Evolutionary conservation across 2,113 vertebrate species (phyloP), one percentile per base, ranked within the genome.

Genomic region (Isichthys henryi): DNA sequence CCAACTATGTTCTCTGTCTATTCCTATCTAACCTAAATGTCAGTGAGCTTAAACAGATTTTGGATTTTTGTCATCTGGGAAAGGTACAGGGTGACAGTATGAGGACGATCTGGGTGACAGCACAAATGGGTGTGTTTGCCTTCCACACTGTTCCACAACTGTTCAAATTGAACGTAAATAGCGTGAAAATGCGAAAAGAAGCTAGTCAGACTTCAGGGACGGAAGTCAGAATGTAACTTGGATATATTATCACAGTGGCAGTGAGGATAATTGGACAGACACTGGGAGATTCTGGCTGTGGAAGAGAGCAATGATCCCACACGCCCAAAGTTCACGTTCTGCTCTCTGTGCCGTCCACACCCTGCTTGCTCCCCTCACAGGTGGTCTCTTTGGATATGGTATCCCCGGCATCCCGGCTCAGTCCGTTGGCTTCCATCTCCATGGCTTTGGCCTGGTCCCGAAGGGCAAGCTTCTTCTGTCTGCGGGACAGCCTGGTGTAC

Each of bases 381-480:
- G 91, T 10, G 31, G 6, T 2, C 31, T 13, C 74, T 7, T 43
- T 43, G 74, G 31, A 62, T 90, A 93, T 1, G 27, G 1, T 50
- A 0, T 93, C 93, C 89, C 92, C 90, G 0, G 89, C 93, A 8
- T 83, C 17, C 0, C 23, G 53, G 52, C 53, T 77, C n/a, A 70
- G 11, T 0, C 58, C 45, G 8, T 90, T 93, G 6, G 1, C 90
- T 23, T 93, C 94, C n/a, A 56, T 89, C 62, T 48, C 94, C 11
- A 90, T 91, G 17, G 92, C 91, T 66, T 94, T 94, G 66, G 89
- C 92, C 46, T 94, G 92, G 7, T 92, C 91, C 87, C 70, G 91
- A 82, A 94, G 86, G 0, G 91, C 85, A 17, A 92, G 86, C 86
- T 95, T 95, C 90, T 94, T 95, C 17, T 96, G 93, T 39, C 52